These are phyloP conservation scores for Tinea semifulvella DNA, from an alignment of 2,888 invertebrate genomes.

Conservation along the genomic window DNA sequence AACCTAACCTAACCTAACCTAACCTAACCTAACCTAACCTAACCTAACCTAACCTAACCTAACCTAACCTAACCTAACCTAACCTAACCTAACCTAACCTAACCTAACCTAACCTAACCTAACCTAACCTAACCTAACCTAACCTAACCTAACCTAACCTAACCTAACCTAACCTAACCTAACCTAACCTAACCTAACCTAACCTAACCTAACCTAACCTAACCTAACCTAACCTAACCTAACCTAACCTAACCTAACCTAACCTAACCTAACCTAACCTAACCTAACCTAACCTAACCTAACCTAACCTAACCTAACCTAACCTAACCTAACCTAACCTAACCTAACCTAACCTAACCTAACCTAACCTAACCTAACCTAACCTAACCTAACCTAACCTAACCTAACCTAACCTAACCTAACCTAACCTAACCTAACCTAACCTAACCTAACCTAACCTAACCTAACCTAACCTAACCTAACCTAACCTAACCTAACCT, in stretches of 20 bases:
- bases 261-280: constrained; percentile 19
- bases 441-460: constrained; percentile 18
- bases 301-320: constrained; percentile 21
- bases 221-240: constrained; percentile 20
- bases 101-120: constrained; percentile 22
- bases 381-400: constrained; percentile 17
- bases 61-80: constrained; percentile 21
- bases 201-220: constrained; percentile 20
- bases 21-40: constrained; percentile 7
- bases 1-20: constrained; percentile 15
- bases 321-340: constrained; percentile 21
- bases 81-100: constrained; percentile 20
- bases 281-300: constrained; percentile 21
- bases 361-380: constrained; percentile 17
- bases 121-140: constrained; percentile 21
- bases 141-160: constrained; percentile 14
- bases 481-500: constrained; percentile 16
- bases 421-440: constrained; percentile 9
- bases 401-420: constrained; percentile 18
- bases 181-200: constrained; percentile 17
- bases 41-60: constrained; percentile 18
- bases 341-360: constrained; percentile 18
- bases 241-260: constrained; percentile 19
- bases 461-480: constrained; percentile 15
- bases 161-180: constrained; percentile 19